Evolutionary conservation across 2,888 invertebrate genomes (phyloP).

Genomic region (Blastobasis lacticolella): DNA sequence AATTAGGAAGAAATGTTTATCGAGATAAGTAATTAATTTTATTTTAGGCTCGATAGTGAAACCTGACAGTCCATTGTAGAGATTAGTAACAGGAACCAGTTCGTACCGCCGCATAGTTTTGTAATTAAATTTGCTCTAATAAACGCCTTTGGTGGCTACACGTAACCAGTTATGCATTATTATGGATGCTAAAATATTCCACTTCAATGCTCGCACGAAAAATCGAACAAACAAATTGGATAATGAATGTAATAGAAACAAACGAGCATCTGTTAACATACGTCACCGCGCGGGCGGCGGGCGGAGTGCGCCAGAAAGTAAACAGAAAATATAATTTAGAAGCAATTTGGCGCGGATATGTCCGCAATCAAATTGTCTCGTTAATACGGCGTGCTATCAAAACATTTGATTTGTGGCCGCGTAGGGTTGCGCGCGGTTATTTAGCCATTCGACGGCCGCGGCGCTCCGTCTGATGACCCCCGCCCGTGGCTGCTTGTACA

Average conservation of each 20-base stretch:
- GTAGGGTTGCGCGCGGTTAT: constrained; percentile 54
- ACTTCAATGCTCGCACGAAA: background rate
- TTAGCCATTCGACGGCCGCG: constrained; percentile 36
- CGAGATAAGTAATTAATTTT: constrained; percentile 23
- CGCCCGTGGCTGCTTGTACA: background rate
- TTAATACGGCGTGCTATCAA: constrained; percentile 72
- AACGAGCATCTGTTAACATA: constrained; percentile 51
- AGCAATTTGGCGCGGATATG: constrained; percentile 73
- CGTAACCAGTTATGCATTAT: background rate
- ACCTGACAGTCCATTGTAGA: constrained; percentile 29
- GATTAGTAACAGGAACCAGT: constrained; percentile 19
- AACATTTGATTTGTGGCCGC: constrained; percentile 73
- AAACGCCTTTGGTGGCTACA: background rate
- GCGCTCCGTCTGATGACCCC: constrained; percentile 8
- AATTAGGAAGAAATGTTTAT: constrained; percentile 25
- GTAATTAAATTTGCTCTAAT: constrained; percentile 12
- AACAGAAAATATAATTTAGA: constrained; percentile 75
- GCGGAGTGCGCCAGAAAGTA: constrained; percentile 71
- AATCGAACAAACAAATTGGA: constrained; percentile 47
- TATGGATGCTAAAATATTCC: background rate
- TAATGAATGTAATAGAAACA: constrained; percentile 61
- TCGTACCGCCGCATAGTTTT: constrained; percentile 4
- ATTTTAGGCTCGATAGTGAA: constrained; percentile 25
- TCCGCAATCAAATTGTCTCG: constrained; percentile 75
- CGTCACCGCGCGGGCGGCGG: constrained; percentile 45